Evolutionary conservation across 2,797 vertebrate species (phyloP).

Genomic region (Neopelma chrysocephalum): DNA sequence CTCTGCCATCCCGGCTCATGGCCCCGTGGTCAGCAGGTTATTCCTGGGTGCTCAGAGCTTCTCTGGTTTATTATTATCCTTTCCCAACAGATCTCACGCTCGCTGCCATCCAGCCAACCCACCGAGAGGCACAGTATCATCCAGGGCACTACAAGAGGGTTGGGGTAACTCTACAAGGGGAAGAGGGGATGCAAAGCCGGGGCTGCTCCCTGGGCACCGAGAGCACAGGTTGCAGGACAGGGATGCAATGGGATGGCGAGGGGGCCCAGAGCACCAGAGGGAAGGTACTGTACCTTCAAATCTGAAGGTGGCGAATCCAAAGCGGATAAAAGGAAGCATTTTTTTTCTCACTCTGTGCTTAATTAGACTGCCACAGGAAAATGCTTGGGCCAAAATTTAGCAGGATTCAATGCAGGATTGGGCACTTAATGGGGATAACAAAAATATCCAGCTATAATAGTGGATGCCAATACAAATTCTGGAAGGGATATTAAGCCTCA

Average conservation of each 20-base stretch:
- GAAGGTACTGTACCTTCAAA: background rate
- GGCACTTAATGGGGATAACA: conserved; percentile 1
- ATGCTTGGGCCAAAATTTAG: conserved; percentile 30
- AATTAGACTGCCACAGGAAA: conserved; percentile 64
- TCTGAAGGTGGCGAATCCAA: background rate
- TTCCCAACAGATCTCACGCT: background rate
- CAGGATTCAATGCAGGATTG: conserved; percentile 5
- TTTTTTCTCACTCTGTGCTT: background rate
- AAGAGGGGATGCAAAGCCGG: background rate
- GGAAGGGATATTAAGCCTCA: conserved; percentile 57
- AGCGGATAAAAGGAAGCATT: conserved; percentile 21
- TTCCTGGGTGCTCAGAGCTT: background rate
- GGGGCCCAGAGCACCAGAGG: background rate
- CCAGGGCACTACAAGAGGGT: accelerated
- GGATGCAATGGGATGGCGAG: accelerated
- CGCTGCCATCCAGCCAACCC: accelerated
- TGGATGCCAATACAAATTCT: conserved; percentile 48
- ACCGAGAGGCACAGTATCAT: background rate
- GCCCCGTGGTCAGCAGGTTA: accelerated
- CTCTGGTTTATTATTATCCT: background rate
- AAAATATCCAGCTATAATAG: conserved; percentile 47
- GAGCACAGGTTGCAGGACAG: background rate
- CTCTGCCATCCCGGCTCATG: background rate
- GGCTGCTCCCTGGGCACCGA: background rate
- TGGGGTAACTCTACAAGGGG: background rate